These are phyloP conservation scores for Rotaria socialis DNA, from an alignment of 2,888 invertebrate species.

Conservation along the genomic window DNA sequence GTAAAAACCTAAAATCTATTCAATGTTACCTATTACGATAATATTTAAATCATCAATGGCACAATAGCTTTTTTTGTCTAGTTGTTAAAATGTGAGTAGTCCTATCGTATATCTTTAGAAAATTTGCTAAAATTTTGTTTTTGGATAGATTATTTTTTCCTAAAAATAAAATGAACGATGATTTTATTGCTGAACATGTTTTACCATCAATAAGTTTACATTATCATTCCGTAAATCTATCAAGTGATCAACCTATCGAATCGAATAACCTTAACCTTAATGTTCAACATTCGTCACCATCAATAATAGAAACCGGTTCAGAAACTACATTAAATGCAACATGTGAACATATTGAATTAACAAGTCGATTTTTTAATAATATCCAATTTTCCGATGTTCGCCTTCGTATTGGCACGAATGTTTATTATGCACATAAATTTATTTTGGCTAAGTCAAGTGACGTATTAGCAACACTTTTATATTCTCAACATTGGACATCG, in stretches of 20 bases:
- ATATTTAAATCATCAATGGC: too few species aligned
- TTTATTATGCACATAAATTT: conserved; percentile 56
- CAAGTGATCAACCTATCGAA: neutral
- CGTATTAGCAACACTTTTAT: conserved; percentile 58
- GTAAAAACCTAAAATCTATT: too few species aligned
- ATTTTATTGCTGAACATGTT: neutral
- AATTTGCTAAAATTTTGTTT: neutral
- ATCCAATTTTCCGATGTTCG: neutral
- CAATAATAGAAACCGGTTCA: neutral
- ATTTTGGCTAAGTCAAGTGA: conserved; percentile 59
- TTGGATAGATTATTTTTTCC: neutral
- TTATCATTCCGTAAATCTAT: neutral
- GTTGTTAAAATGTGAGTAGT: too few species aligned
- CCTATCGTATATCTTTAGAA: too few species aligned
- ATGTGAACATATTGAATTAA: conserved; percentile 19
- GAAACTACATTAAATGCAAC: conserved; percentile 15
- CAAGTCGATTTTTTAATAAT: conserved; percentile 24
- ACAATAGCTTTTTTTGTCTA: too few species aligned
- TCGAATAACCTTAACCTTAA: too few species aligned
- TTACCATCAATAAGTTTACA: neutral
- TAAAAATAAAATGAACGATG: neutral
- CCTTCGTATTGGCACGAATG: neutral
- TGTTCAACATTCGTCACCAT: neutral
- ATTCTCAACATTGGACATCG: conserved; percentile 54
- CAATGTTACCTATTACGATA: too few species aligned